Base-by-base conservation (phyloP, 2,113 vertebrate species). In the Trichechus manatus region DNA sequence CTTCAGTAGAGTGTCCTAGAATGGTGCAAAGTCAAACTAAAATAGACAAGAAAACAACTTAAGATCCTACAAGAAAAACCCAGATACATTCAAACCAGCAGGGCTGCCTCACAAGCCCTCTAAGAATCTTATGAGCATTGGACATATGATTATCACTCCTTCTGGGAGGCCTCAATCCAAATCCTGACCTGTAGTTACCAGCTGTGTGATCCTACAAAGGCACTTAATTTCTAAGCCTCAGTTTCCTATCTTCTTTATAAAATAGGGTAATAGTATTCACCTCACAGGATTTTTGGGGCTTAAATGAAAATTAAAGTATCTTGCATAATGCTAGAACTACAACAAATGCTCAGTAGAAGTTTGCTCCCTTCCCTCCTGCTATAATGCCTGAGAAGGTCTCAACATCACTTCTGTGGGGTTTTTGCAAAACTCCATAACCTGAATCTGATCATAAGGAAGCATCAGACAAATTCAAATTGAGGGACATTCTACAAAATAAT, bases 381-480 rank as follows among this genome's bases (percentile, higher is more conserved):
- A 81, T n/a, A 13, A 89, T 50, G 47, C 22, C 53, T 42, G 5
- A 96, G 61, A 81, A 44, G 14, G 42, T 36, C 44, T 85, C 59
- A 68, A 36, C 15, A 87, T 77, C n/a, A 87, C 22, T n/a, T 83
- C 61, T 50, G 22, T 56, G 53, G 29, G n/a, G 68, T 94, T 74
- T 94, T n/a, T 90, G 10, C 56, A 81, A 93, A 90, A 91, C 77
- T 63, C 39, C 9, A 33, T 47, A 87, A 81, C 20, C 36, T 68
- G 19, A 93, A 85, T 82, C 29, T 31, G 81, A 66, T 19, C 42
- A 83, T 42, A 84, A 79, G 42, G 39, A 78, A 53, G 22, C 10
- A 80, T 42, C 33, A 90, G n/a, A 89, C 29, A 95, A 91, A 83
- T 56, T 87, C 78, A 93, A 91, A 83, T 13, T 89, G 31, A 47